Conservation (phyloP, 2,113 vertebrate genomes). For the Lathamus discolor region DNA sequence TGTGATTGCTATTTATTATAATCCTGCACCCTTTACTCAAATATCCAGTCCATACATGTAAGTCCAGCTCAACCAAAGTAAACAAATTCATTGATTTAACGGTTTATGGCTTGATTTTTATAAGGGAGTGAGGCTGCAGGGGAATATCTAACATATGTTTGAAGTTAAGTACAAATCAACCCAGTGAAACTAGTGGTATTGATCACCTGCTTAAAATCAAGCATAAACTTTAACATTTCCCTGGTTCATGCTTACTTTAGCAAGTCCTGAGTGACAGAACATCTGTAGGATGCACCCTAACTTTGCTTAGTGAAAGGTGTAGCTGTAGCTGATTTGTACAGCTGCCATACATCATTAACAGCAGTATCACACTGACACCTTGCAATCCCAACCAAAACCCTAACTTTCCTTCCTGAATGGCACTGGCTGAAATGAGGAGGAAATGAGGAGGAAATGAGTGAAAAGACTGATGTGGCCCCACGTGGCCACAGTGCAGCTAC, state of each 20-base stretch:
- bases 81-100: conserved; percentile 26
- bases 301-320: background rate
- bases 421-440: background rate
- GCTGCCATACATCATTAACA: background rate
- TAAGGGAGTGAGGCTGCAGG: background rate
- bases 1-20: background rate
- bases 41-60: background rate
- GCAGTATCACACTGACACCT: background rate
- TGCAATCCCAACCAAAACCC: background rate
- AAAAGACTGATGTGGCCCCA: background rate
- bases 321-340: background rate
- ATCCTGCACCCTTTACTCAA: background rate
- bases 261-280: background rate
- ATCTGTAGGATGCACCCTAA: background rate
- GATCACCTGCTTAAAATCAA: background rate
- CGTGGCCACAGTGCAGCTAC: background rate
- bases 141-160: background rate
- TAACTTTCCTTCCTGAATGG: background rate
- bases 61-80: background rate
- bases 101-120: conserved; percentile 21
- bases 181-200: background rate
- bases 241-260: background rate
- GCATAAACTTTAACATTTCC: background rate
- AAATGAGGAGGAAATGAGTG: background rate
- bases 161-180: background rate